Evolutionary conservation across 2,888 invertebrate genomes (phyloP).

Genomic region (Dolichopus griseipennis): DNA sequence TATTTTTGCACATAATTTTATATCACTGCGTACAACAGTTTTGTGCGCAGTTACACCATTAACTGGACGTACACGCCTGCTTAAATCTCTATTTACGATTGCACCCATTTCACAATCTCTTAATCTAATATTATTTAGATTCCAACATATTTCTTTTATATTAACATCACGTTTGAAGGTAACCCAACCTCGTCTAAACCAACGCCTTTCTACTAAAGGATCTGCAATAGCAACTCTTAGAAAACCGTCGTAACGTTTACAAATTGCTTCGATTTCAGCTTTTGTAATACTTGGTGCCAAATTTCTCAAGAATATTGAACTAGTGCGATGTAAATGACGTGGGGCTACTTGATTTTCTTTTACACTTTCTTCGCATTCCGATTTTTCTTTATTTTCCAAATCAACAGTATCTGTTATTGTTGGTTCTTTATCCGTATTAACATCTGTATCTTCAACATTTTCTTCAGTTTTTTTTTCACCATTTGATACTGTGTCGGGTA

Average conservation of each 20-base stretch:
- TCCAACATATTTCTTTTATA: slow-evolving; percentile 99
- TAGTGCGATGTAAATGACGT: slow-evolving; percentile 83
- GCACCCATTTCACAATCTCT: slow-evolving; percentile 52
- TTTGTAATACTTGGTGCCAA: slow-evolving; percentile 93
- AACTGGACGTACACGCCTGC: slow-evolving; percentile 83
- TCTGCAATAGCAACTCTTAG: slow-evolving; percentile 93
- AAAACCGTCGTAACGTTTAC: slow-evolving; percentile 87
- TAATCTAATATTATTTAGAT: slow-evolving; percentile 81
- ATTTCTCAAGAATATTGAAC: slow-evolving; percentile 93
- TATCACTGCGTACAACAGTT: slow-evolving; percentile 80
- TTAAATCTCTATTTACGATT: slow-evolving; percentile 92
- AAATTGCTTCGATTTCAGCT: slow-evolving; percentile 93
- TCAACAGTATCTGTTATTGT: slow-evolving; percentile 41
- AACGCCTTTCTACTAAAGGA: slow-evolving; percentile 90
- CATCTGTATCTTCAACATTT: slow-evolving; percentile 18
- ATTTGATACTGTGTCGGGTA: neutral
- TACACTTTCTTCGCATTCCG: slow-evolving; percentile 37
- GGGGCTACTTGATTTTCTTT: slow-evolving; percentile 34
- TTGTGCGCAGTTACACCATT: slow-evolving; percentile 86
- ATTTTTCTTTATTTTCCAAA: slow-evolving; percentile 44
- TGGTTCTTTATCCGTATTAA: slow-evolving; percentile 15
- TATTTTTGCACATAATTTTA: slow-evolving; percentile 84
- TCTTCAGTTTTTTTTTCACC: slow-evolving; percentile 21
- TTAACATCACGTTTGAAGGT: slow-evolving; percentile 94
- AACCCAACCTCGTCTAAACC: slow-evolving; percentile 97